phyloP scores from a whole-genome alignment of 2,888 invertebrate species.

The Sesia bembeciformis region DNA sequence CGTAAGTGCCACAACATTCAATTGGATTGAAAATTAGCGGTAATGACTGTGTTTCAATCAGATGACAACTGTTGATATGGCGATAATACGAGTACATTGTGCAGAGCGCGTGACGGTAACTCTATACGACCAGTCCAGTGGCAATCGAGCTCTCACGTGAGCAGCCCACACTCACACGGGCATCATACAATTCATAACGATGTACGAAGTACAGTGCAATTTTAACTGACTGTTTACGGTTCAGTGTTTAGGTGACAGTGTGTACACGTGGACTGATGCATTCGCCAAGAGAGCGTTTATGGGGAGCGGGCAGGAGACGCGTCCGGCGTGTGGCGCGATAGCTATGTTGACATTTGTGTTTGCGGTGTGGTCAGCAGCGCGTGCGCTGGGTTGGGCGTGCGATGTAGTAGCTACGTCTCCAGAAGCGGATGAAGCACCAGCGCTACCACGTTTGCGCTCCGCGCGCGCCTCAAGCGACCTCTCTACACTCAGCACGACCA shows the following conservation, averaged over 20 bases:
- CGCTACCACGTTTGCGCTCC: constrained; percentile 61
- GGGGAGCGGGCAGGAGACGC: constrained; percentile 42
- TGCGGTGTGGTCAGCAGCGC: constrained; percentile 77
- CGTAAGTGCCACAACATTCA: neutral
- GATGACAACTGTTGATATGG: constrained; percentile 49
- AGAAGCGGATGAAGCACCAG: constrained; percentile 45
- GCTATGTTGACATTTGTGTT: constrained; percentile 77
- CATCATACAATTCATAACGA: neutral
- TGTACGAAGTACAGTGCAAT: neutral
- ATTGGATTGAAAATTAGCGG: constrained; percentile 9
- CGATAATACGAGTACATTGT: constrained; percentile 48
- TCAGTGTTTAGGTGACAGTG: constrained; percentile 22
- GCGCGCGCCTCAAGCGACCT: constrained; percentile 68
- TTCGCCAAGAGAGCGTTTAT: constrained; percentile 30
- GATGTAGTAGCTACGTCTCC: constrained; percentile 40
- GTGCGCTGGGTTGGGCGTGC: constrained; percentile 69
- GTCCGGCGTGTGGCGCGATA: constrained; percentile 45
- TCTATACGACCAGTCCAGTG: constrained; percentile 43
- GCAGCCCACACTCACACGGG: constrained; percentile 30
- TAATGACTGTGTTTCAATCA: constrained; percentile 6
- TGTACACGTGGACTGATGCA: constrained; percentile 42
- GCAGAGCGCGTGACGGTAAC: constrained; percentile 35
- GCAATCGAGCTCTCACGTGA: constrained; percentile 52
- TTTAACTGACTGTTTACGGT: constrained; percentile 4
- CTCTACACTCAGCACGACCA: constrained; percentile 64